phyloP scores from a whole-genome alignment of 2,888 invertebrate genomes.

The Diploptera punctata region DNA sequence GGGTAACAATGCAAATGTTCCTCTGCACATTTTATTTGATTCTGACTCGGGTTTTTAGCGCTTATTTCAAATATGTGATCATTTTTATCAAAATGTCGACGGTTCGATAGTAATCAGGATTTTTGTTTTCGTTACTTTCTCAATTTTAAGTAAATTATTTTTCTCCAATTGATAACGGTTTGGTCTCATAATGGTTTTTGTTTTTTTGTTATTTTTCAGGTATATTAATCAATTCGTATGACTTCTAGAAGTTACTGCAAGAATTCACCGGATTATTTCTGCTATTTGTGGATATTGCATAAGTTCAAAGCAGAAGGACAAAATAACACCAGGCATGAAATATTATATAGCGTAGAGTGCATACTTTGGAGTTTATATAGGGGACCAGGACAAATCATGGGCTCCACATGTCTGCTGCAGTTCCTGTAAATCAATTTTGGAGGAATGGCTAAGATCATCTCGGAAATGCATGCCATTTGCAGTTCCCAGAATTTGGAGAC shows the following conservation, averaged over 20 bases:
- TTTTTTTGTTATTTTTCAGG: too few relatives aligned
- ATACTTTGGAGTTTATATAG: conserved; percentile 1
- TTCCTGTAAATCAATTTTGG: not conserved
- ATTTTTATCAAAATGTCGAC: not conserved
- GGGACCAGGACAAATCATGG: not conserved
- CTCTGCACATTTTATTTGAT: too few relatives aligned
- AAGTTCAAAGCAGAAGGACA: not conserved
- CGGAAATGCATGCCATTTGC: not conserved
- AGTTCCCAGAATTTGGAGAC: not conserved
- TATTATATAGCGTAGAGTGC: not conserved
- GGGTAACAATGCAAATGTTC: too few relatives aligned
- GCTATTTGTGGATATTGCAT: not conserved
- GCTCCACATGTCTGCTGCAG: not conserved
- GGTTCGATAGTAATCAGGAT: not conserved
- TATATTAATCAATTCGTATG: not conserved
- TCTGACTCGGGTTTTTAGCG: too few relatives aligned
- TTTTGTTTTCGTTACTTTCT: not conserved
- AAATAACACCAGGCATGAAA: not conserved
- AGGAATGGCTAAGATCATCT: too few relatives aligned
- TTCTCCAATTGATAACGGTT: too few relatives aligned
- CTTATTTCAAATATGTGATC: too few relatives aligned
- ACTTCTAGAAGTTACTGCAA: not conserved
- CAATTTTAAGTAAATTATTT: too few relatives aligned
- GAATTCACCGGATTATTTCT: not conserved
- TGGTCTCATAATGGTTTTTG: too few relatives aligned